Evolutionary conservation across 2,113 vertebrate genomes (phyloP).

Genomic region (Sebastes schlegelii): DNA sequence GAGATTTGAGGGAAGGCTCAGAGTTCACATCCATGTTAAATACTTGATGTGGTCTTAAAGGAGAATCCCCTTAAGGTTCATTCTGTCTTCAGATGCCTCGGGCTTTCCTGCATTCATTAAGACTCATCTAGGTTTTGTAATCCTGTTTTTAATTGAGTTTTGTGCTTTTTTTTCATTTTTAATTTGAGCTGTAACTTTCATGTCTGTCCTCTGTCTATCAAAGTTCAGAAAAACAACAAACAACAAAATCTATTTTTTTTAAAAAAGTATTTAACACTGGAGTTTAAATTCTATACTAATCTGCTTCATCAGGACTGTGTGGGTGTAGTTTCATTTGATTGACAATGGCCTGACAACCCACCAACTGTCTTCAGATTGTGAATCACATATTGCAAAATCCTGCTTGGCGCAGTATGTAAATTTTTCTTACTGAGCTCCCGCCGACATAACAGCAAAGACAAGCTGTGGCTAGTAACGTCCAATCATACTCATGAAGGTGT

Average conservation of each 20-base stretch:
- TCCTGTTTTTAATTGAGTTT: constrained; percentile 28
- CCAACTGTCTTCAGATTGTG: too few relatives aligned
- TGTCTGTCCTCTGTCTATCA: not conserved
- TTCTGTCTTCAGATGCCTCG: constrained; percentile 48
- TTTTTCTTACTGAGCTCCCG: not conserved
- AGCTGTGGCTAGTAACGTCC: not conserved
- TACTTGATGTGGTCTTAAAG: constrained; percentile 71
- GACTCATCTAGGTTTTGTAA: constrained; percentile 10
- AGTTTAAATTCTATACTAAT: not conserved
- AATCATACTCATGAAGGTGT: not conserved
- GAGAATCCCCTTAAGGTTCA: constrained; percentile 36
- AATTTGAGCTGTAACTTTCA: not conserved
- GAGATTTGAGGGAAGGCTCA: constrained; percentile 55
- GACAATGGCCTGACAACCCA: not conserved
- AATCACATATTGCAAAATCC: not conserved
- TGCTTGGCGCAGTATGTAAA: not conserved
- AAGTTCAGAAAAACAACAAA: not conserved
- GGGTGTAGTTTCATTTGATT: constrained; percentile 12
- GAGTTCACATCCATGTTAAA: constrained; percentile 67
- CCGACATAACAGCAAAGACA: not conserved
- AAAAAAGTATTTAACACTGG: too few relatives aligned
- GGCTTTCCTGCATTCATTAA: constrained; percentile 28
- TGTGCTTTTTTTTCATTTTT: constrained; percentile 8
- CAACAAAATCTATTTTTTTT: too few relatives aligned
- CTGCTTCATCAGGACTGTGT: constrained; percentile 5